Conservation (phyloP, 2,113 vertebrate species). For the Pangasianodon hypophthalmus region DNA sequence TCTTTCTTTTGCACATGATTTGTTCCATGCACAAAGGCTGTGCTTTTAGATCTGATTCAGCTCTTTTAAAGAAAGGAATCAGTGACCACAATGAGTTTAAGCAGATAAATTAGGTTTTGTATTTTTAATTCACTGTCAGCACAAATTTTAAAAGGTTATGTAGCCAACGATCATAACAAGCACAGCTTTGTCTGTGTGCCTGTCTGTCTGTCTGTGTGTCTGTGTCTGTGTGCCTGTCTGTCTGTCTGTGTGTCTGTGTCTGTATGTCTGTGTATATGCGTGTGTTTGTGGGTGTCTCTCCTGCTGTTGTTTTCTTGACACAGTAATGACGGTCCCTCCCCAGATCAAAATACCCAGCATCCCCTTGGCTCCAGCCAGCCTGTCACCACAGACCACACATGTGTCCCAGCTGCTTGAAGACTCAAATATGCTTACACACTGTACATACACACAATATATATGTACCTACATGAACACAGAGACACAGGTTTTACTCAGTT, state of each 20-base stretch:
- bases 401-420: slow-evolving; percentile 69
- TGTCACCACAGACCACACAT: slow-evolving; percentile 76
- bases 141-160: slow-evolving; percentile 14
- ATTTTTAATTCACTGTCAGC: slow-evolving; percentile 11
- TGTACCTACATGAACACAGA: not conserved
- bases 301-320: slow-evolving; percentile 43
- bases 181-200: not conserved
- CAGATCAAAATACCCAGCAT: slow-evolving; percentile 51
- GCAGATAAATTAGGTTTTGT: slow-evolving; percentile 16
- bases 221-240: slow-evolving; percentile 36
- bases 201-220: not conserved
- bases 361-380: slow-evolving; percentile 60
- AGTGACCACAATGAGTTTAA: slow-evolving; percentile 4
- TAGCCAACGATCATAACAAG: not conserved
- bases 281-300: slow-evolving; percentile 53
- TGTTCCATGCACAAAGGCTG: slow-evolving; percentile 5
- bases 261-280: not conserved
- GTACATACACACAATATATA: not conserved
- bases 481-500: not conserved
- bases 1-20: slow-evolving; percentile 1
- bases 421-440: slow-evolving; percentile 52
- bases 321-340: slow-evolving; percentile 51
- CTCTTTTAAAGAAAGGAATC: slow-evolving; percentile 6
- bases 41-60: slow-evolving; percentile 23
- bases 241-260: slow-evolving; percentile 35